Evolutionary conservation across 2,888 invertebrate genomes (phyloP), one percentile per base, ranked within the genome.

Genomic region (Sesia bembeciformis): DNA sequence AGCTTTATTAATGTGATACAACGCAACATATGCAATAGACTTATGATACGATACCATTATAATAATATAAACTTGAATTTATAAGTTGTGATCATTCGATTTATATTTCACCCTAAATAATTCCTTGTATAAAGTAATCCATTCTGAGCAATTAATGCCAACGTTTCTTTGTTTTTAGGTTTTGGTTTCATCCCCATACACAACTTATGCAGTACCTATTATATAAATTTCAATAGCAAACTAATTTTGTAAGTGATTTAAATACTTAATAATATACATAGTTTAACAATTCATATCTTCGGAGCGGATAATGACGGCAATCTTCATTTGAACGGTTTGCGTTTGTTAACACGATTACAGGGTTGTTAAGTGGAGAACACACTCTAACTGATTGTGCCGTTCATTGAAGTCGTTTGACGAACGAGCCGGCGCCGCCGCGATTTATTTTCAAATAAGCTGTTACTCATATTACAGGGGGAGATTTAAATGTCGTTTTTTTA

Each of bases 311-410:
- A 66, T 60, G 60, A 58, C 52, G 58, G 60, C 61, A 66, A 65
- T 65, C 60, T 50, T 58, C 57, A 62, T 61, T 60, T 56, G 56
- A 63, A 58, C 58, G 58, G 54, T 60, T 43, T 54, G 23, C 65
- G 63, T 70, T 68, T 67, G 72, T 67, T 67, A 73, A 70, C 67
- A 66, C 61, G 62, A 64, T 74, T 62, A 69, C 64, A 55, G 67
- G 60, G 68, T 64, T 67, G 72, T 76, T 73, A 74, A 73, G 66
- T 64, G 69, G 64, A 66, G 67, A 73, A 73, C 72, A 76, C 81
- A 85, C 85, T 86, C 82, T 84, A 84, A 78, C 74, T 84, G 79
- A 88, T 87, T 86, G 76, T 78, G 62, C 72, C 73, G 70, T 74
- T 81, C 76, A 81, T 81, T 78, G 82, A 68, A 73, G 64, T 69